Conservation (phyloP, 2,797 vertebrate species). For the Sardinella longiceps region DNA sequence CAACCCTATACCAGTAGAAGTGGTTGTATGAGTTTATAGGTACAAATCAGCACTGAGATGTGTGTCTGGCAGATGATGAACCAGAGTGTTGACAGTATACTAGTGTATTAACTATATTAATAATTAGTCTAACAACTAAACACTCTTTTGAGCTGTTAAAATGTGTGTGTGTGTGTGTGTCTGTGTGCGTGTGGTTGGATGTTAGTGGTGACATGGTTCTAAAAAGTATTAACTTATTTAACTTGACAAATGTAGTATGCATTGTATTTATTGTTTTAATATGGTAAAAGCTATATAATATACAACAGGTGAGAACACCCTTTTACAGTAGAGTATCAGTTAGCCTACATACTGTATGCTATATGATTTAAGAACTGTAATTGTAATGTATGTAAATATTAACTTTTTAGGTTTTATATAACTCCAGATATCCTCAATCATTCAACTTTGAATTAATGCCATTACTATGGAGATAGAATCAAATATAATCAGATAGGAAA, state of each 20-base stretch:
- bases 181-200: not conserved
- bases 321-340: no score
- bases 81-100: not conserved
- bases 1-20: not conserved
- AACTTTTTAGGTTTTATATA: no score
- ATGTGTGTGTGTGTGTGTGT: not conserved
- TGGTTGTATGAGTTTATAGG: not conserved
- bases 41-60: not conserved
- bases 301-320: no score
- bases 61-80: slow-evolving; percentile 16
- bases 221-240: not conserved
- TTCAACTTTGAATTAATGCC: no score
- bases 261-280: not conserved
- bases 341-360: no score
- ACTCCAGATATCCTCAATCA: no score
- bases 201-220: not conserved
- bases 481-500: no score
- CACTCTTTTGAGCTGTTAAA: not conserved
- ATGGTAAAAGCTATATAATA: not conserved
- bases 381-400: not conserved
- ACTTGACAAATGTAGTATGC: not conserved
- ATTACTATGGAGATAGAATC: no score
- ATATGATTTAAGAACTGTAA: no score
- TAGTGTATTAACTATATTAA: not conserved
- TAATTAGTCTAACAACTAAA: not conserved